Evolutionary conservation across 2,797 vertebrate genomes (phyloP), one percentile per base, ranked within the genome.

Genomic region (Myotis pilosus): DNA sequence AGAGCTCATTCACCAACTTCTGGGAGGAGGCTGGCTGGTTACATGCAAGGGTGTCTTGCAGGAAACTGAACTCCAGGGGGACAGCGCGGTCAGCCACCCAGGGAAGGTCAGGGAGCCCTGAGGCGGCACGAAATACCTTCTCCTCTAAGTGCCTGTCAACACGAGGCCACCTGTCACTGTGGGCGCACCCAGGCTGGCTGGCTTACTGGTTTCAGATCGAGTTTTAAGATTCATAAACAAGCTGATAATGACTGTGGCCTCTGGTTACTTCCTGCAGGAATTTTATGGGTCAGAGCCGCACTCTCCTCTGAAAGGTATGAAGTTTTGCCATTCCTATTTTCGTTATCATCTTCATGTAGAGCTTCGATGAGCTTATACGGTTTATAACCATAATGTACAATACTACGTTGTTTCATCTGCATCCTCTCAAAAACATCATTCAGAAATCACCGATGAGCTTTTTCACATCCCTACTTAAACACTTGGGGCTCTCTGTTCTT

Each of bases 121-220:
- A 4, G 10, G 19, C 57, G 64, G 8, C 19, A 51, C 86, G 7
- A 7, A 22, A 36, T 89, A 92, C 83, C 38, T 64, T 25, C 41
- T 60, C 38, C 84, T 90, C 36, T 92, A 96, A 91, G 0, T 69
- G 60, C 0, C 3, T 88, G 51, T 23, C 15, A 92, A 89, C 38
- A 78, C 79, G 92, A 84, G n/a, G 51, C 85, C 91, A 86, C 15
- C 30, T 57, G 2, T 89, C 75, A 53, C 38, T 55, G 62, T 72
- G 33, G 36, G 12, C 76, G 36, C 89, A 80, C 36, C 33, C 78
- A 96, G 4, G 49, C 60, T 94, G 38, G 85, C 92, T 89, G 91
- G 87, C 85, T 74, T 80, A 79, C 33, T 76, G 87, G 62, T 80
- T 95, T 88, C 93, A 91, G 38, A 89, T 44, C 6, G 16, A 71